These are phyloP conservation scores for Drosophila sproati DNA, from an alignment of 1,140 invertebrate species.

Conservation along the genomic window DNA sequence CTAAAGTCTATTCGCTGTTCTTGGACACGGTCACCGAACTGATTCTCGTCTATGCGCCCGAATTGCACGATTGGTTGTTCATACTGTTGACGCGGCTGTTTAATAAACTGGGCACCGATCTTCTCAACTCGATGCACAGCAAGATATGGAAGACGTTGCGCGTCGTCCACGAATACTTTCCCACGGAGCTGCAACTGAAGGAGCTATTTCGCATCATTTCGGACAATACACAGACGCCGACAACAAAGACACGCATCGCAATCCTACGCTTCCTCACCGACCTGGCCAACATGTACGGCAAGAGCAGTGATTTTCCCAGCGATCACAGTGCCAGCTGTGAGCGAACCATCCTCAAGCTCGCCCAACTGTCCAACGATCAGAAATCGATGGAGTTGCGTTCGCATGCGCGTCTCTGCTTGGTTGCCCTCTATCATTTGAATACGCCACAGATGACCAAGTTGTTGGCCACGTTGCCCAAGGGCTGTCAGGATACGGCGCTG, in stretches of 20 bases:
- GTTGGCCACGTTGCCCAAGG: slow-evolving; percentile 92
- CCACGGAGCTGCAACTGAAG: slow-evolving; percentile 86
- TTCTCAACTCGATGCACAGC: slow-evolving; percentile 94
- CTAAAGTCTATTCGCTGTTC: slow-evolving; percentile 97
- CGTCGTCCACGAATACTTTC: slow-evolving; percentile 91
- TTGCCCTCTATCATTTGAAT: slow-evolving; percentile 95
- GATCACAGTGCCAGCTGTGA: slow-evolving; percentile 85
- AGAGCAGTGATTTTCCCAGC: slow-evolving; percentile 85
- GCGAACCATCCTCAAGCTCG: slow-evolving; percentile 89
- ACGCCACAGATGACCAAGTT: slow-evolving; percentile 92
- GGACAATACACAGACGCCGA: slow-evolving; percentile 96
- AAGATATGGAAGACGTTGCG: slow-evolving; percentile 95
- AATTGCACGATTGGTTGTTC: slow-evolving; percentile 96
- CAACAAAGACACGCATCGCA: slow-evolving; percentile 92
- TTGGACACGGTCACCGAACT: slow-evolving; percentile 96
- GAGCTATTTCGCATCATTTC: slow-evolving; percentile 91
- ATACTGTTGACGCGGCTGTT: slow-evolving; percentile 91
- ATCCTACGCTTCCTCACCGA: slow-evolving; percentile 91
- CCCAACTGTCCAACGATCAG: slow-evolving; percentile 88
- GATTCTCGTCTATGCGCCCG: slow-evolving; percentile 92
- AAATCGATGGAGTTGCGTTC: slow-evolving; percentile 92
- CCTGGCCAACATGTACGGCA: slow-evolving; percentile 87
- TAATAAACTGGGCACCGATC: slow-evolving; percentile 95
- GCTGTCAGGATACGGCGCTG: slow-evolving; percentile 92
- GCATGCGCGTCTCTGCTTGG: slow-evolving; percentile 91